phyloP scores from a whole-genome alignment of 1,140 invertebrate species.

The Elymnias hypermnestra region DNA sequence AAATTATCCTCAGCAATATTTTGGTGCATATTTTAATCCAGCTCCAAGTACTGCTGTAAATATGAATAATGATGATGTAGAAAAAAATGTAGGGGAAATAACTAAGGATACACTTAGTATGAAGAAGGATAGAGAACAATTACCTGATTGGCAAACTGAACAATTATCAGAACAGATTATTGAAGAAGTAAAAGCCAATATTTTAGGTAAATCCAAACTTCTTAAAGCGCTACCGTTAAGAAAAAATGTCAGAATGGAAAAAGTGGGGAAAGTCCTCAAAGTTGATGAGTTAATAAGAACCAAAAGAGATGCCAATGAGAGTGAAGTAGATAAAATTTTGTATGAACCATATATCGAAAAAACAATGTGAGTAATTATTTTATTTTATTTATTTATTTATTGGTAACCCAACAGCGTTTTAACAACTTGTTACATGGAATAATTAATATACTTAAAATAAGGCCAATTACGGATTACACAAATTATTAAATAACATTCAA shows the following conservation, averaged over 20 bases:
- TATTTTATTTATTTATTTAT: conserved; percentile 5
- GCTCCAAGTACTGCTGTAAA: not conserved
- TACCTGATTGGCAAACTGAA: conserved; percentile 49
- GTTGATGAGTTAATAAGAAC: conserved; percentile 39
- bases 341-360: conserved; percentile 44
- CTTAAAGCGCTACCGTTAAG: conserved; percentile 34
- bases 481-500: too few relatives aligned
- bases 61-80: conserved; percentile 3
- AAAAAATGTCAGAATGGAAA: conserved; percentile 52
- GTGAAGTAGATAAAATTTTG: conserved; percentile 9
- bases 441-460: too few relatives aligned
- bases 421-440: too few relatives aligned
- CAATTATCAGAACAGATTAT: conserved; percentile 34
- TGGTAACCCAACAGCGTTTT: too few relatives aligned
- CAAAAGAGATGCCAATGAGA: conserved; percentile 23
- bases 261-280: conserved; percentile 47
- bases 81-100: conserved; percentile 7
- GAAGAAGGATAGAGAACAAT: conserved; percentile 10
- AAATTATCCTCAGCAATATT: conserved; percentile 20
- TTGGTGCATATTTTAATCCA: conserved; percentile 13
- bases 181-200: conserved; percentile 51
- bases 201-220: conserved; percentile 37
- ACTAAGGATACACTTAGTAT: conserved; percentile 7
- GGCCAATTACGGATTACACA: too few relatives aligned
- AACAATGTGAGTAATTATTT: conserved; percentile 34